These are phyloP conservation scores for Muntiacus reevesi DNA, from an alignment of 2,113 vertebrate species.

Conservation along the genomic window DNA sequence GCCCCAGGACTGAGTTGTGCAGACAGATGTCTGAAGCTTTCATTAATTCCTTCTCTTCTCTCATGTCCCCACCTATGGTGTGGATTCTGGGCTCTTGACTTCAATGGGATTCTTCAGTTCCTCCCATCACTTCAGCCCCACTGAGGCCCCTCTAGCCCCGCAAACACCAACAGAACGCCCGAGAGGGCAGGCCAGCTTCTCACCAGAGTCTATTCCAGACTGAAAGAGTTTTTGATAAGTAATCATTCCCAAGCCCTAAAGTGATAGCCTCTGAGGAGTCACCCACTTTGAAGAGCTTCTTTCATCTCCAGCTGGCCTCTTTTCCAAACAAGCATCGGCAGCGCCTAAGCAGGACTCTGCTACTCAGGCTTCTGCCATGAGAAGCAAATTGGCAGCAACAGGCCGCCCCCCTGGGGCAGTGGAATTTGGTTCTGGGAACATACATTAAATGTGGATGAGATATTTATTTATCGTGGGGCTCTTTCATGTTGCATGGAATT, in stretches of 20 bases:
- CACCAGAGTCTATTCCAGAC: conserved; percentile 64
- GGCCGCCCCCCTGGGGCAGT: conserved; percentile 61
- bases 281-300: conserved; percentile 77
- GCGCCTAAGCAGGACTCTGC: conserved; percentile 61
- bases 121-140: conserved; percentile 35
- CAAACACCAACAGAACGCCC: conserved; percentile 44
- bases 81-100: conserved; percentile 35
- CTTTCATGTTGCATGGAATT: conserved; percentile 74
- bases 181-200: conserved; percentile 67
- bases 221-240: conserved; percentile 78
- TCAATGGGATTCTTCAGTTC: conserved; percentile 21
- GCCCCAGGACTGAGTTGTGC: not conserved
- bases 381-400: conserved; percentile 72
- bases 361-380: conserved; percentile 64
- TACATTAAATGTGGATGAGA: conserved; percentile 62
- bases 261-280: conserved; percentile 70
- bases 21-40: conserved; percentile 40
- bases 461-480: conserved; percentile 62
- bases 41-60: not conserved
- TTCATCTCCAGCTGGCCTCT: conserved; percentile 76
- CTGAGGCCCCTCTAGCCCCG: conserved; percentile 66
- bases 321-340: conserved; percentile 73
- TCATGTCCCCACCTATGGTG: not conserved
- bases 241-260: conserved; percentile 70
- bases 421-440: conserved; percentile 71